Evolutionary conservation across 2,113 vertebrate species (phyloP), one percentile per base, ranked within the genome.

Genomic region (Typhlomys cinereus): DNA sequence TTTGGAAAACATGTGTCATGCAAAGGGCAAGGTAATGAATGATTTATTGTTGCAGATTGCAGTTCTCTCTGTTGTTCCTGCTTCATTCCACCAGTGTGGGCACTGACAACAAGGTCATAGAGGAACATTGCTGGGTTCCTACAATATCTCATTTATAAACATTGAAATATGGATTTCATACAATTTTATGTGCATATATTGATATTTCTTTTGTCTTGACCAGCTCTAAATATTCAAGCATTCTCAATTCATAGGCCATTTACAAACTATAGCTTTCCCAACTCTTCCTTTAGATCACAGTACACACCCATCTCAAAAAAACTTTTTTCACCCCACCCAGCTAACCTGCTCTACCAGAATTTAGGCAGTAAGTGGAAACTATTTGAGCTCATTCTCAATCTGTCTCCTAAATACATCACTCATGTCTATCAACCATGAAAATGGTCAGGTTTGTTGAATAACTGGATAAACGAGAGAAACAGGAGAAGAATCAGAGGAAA

Each of bases 381-480:
- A 80, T 93, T 39, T 85, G 12, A 88, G 66, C 10, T 2, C 25
- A 39, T 69, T 46, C 34, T 29, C 12, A 92, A 91, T 83, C 18
- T 90, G 5, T 54, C 23, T 70, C 36, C 64, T 4, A 34, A 61
- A 44, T 46, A 7, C 0, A 31, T 25, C 80, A 23, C 13, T 57
- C 23, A 52, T 41, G n/a, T 64, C 44, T 81, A 21, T 57, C 39
- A 71, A 50, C 11, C 27, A 44, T 48, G 11, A 79, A 20, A 83
- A 76, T 4, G 46, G 23, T 71, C 44, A 36, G 14, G 44, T 52
- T 69, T 94, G 21, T 85, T 54, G 31, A 86, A 73, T 71, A 85
- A 75, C 31, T 80, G 3, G 25, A 71, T 82, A 34, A 86, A 79
- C 41, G 94, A 93, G 20, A 92, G 69, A 88, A 88, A 41, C 36